Base-by-base conservation (phyloP, 2,113 vertebrate species). In the Xenopus borealis region DNA sequence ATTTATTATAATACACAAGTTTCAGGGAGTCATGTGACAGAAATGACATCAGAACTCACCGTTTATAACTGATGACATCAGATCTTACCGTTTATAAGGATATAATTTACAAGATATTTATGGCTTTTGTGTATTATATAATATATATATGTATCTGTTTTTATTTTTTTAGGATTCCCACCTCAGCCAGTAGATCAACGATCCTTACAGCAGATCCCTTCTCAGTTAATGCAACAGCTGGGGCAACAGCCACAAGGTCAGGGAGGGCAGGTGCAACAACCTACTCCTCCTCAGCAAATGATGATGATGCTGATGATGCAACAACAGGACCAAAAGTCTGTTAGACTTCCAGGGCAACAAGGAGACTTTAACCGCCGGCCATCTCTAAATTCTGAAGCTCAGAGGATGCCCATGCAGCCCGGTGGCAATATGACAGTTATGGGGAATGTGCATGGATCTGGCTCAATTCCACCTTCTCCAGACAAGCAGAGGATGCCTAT, bases 241-340 rank as follows among this genome's bases (percentile, higher is more conserved):
- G 83, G 93, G 0, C 91, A 89, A 72, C 93, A 93, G 83, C 79
- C 84, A 0, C 88, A 86, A 75, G 87, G 79, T 2, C 88, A 69
- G 11, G 47, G 57, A 57, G 78, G 79, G 66, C 82, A 91, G 78
- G 83, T 91, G 1, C 94, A 94, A 9, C 91, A 92, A 0, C 93
- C 86, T 69, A 91, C 92, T 44, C 91, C 95, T 23, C 93, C 94
- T 16, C 93, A 95, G 61, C 94, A 97, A 72, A 95, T 96, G 94
- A 94, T 97, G 92, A 94, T 98, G 94, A 94, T 98, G 94, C 81
- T 98, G 27, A 96, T 98, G 92, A 95, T 97, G 92, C 95, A 91
- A 72, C 57, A 73, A 20, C 67, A 79, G 6, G 96, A 99, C 66
- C 91, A 90, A 65, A 93, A 93, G 72, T 85, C 91, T 0, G 86